Conservation (phyloP, 2,113 vertebrate species). For the Colistium nudipinnis region DNA sequence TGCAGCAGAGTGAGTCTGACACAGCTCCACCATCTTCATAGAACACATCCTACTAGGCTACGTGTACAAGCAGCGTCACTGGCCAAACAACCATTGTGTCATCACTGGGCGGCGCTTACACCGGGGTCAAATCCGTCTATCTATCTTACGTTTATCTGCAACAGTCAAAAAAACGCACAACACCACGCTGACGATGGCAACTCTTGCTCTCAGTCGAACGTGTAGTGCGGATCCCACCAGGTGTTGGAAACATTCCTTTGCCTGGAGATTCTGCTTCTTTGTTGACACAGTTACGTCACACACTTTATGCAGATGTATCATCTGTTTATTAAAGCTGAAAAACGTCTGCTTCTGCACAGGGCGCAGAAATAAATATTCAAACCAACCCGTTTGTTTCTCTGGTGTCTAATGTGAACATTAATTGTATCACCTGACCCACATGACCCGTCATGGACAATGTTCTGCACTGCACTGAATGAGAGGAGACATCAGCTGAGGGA, state of each 20-base stretch:
- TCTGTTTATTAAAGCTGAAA: too few relatives aligned
- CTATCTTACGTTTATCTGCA: neutral
- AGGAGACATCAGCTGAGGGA: too few relatives aligned
- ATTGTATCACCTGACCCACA: too few relatives aligned
- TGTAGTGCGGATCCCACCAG: neutral
- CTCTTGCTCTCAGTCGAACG: neutral
- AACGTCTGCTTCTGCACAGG: neutral
- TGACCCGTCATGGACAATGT: too few relatives aligned
- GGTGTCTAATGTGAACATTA: neutral
- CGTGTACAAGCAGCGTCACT: constrained; percentile 88
- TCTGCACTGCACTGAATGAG: too few relatives aligned
- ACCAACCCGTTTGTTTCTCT: neutral
- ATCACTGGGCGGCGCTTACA: constrained; percentile 35
- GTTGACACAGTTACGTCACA: neutral
- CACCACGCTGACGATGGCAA: too few relatives aligned
- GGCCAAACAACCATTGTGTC: constrained; percentile 71
- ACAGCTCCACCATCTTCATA: constrained; percentile 86
- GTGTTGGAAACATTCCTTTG: neutral
- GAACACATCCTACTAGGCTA: constrained; percentile 89
- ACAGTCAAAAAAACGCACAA: too few relatives aligned
- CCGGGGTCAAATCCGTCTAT: constrained; percentile 13
- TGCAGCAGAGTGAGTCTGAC: constrained; percentile 76
- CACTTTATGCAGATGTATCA: neutral
- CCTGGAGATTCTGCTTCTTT: neutral
- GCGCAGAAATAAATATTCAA: neutral